Conservation (phyloP, 1,140 invertebrate species). For the Tetramorium alpestre region DNA sequence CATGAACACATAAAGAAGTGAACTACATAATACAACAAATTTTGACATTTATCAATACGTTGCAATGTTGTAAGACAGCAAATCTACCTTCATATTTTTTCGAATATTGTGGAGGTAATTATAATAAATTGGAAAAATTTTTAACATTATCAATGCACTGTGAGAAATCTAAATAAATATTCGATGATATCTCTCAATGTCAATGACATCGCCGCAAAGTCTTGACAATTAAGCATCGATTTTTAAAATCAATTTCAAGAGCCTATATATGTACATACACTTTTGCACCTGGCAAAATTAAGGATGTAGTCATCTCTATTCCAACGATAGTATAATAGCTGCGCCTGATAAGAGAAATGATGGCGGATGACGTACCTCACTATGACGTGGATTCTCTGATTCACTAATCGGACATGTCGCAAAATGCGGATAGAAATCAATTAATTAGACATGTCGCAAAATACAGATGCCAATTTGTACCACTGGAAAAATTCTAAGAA, state of each 20-base stretch:
- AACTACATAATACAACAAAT: not conserved
- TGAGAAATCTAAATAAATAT: not conserved
- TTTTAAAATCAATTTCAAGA: not conserved
- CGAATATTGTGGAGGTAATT: not conserved
- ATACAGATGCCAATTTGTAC: not conserved
- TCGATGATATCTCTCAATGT: not conserved
- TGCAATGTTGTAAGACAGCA: not conserved
- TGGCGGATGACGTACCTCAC: conserved; percentile 43
- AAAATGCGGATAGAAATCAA: not conserved
- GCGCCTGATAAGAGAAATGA: conserved; percentile 52
- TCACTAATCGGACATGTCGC: not conserved
- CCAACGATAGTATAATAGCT: conserved; percentile 41
- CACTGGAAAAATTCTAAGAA: not conserved
- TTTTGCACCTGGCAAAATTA: conserved; percentile 29
- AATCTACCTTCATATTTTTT: not conserved
- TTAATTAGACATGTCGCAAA: not conserved
- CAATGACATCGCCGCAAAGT: not conserved
- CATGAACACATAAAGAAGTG: not conserved
- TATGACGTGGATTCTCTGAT: conserved; percentile 48
- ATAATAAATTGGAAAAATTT: not conserved
- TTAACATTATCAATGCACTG: not conserved
- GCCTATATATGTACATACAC: not conserved
- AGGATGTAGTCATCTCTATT: conserved; percentile 17
- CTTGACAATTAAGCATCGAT: not conserved
- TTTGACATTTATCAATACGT: not conserved